These are phyloP conservation scores for Rhabdomys pumilio DNA, from an alignment of 2,797 vertebrate genomes.

Conservation along the genomic window DNA sequence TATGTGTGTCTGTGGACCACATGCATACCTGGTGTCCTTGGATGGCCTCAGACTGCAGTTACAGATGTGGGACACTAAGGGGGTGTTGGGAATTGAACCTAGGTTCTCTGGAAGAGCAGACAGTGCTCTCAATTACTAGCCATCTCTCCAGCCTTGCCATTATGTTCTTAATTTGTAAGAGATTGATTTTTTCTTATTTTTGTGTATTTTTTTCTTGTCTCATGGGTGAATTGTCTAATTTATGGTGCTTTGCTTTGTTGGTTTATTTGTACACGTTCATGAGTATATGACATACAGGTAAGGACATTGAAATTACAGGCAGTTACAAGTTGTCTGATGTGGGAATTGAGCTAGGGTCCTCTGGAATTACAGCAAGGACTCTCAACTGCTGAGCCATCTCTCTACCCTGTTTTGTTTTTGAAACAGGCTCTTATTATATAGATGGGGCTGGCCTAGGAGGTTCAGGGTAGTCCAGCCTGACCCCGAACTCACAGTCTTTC, in stretches of 20 bases:
- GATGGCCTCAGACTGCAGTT: background rate
- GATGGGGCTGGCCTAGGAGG: background rate
- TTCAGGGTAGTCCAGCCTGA: background rate
- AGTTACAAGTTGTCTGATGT: background rate
- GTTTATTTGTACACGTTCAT: background rate
- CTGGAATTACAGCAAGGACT: background rate
- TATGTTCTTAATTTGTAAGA: constrained; percentile 60
- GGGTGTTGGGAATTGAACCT: background rate
- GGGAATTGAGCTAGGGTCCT: no score
- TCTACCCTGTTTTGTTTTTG: background rate
- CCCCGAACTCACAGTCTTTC: background rate
- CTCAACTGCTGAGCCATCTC: background rate
- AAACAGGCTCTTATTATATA: background rate
- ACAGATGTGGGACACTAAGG: background rate
- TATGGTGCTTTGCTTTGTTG: constrained; percentile 20
- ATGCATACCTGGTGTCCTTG: no score
- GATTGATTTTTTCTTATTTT: background rate
- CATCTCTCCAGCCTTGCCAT: background rate
- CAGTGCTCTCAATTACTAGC: background rate
- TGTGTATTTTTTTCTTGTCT: background rate
- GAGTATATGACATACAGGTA: background rate
- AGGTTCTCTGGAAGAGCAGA: background rate
- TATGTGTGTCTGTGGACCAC: background rate
- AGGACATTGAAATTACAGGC: background rate
- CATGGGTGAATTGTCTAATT: background rate